Evolutionary conservation across 1,140 invertebrate genomes (phyloP), one percentile per base, ranked within the genome.

Genomic region (Eurosta solidaginis): DNA sequence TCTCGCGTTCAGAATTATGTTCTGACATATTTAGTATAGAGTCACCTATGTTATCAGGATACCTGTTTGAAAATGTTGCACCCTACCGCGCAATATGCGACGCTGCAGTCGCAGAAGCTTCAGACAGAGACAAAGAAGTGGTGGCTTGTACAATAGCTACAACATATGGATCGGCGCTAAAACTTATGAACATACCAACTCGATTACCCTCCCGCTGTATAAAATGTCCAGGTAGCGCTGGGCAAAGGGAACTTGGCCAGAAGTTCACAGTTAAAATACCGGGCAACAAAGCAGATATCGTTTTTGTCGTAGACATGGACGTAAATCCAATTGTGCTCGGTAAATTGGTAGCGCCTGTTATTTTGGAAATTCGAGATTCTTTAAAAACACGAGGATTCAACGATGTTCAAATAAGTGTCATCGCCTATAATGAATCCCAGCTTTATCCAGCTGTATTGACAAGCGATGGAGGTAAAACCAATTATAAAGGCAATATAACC

Each of bases 281-380:
- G 1, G 89, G 89, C 50, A 93, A 93, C 77, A 89, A 93, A 80
- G 94, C 93, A 9, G 94, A 95, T 81, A 89, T 95, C 78, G 87
- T 95, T 5, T 88, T 95, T 44, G 89, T 93, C 6, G 89, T 95
- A n/a, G 93, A 95, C 78, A 87, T 92, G 87, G 82, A 85, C 82
- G 49, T 91, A 79, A 82, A 27, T 1, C 76, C 88, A 68, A 12
- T n/a, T 25, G 76, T 89, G 0, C 82, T 90, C 40, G 84, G 84
- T 17, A 85, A 89, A 22, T 81, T 90, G 2, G 81, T 90, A 22
- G 83, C 88, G 12, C 84, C 87, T 0, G 77, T 86, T 0, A 81
- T 89, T 9, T 83, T 79, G 4, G 84, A 89, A 68, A 76, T 90
- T 0, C 85, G 81, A 12, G 87, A 85, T 27, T 86, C 88, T 22